Conservation (phyloP, 1,140 invertebrate species). For the Drosophila pruinosa region DNA sequence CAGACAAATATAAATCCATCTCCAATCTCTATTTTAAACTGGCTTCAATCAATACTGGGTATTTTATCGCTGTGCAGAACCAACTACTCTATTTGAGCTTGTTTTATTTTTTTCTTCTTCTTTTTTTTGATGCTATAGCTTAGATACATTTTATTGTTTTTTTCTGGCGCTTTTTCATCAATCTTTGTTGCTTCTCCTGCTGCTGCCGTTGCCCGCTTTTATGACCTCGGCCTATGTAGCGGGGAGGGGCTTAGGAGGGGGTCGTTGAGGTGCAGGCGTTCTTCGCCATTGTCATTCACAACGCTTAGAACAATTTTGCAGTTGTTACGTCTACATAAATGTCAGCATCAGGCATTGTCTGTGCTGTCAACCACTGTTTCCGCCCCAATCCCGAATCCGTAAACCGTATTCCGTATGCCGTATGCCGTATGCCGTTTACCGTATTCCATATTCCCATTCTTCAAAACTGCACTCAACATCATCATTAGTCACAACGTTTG, state of each 20-base stretch:
- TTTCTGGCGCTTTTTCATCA: constrained; percentile 68
- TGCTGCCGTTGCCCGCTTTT: constrained; percentile 56
- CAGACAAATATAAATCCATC: too few species aligned
- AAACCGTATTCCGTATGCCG: constrained; percentile 10
- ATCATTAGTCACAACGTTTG: constrained; percentile 35
- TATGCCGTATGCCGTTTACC: constrained; percentile 6
- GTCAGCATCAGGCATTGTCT: constrained; percentile 69
- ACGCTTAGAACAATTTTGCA: constrained; percentile 41
- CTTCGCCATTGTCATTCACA: constrained; percentile 51
- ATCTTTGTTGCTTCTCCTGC: constrained; percentile 59
- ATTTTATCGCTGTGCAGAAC: too few species aligned
- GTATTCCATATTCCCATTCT: constrained; percentile 18
- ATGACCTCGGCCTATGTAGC: constrained; percentile 18
- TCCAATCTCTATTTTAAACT: too few species aligned
- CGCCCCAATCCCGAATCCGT: constrained; percentile 20
- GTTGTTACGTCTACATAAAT: constrained; percentile 74
- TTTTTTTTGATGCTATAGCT: constrained; percentile 23
- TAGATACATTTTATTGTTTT: constrained; percentile 70
- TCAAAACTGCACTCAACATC: constrained; percentile 29
- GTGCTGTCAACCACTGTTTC: constrained; percentile 42
- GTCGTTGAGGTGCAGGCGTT: constrained; percentile 28
- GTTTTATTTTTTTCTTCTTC: not conserved
- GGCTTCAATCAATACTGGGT: not conserved
- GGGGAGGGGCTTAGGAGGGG: constrained; percentile 8
- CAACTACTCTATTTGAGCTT: not conserved